A percentile compares a stretch with the other conserved stretches of the same genome.
Evolutionary conservation across 2,888 invertebrate genomes (phyloP).

Genomic region (Pharmacophagus antenor): DNA sequence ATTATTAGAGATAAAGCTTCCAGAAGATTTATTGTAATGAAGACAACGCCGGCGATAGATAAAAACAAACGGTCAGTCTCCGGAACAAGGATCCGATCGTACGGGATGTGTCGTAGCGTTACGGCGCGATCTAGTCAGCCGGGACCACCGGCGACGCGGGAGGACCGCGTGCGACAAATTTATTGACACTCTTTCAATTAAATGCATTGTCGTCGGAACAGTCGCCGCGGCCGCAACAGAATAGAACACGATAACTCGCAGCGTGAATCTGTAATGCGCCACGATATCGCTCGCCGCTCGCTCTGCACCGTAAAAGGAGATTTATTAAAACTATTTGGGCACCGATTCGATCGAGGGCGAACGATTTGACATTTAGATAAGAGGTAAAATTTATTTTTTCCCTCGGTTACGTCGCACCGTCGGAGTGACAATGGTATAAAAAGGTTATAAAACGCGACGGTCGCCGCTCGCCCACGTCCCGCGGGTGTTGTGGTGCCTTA

Average conservation of each 20-base stretch:
- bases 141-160: slow-evolving; percentile 72
- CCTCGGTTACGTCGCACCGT: slow-evolving; percentile 64
- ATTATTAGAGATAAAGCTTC: slow-evolving; percentile 62
- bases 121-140: slow-evolving; percentile 58
- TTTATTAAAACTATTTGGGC: slow-evolving; percentile 81
- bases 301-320: slow-evolving; percentile 77
- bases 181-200: slow-evolving; percentile 81
- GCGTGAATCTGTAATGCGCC: slow-evolving; percentile 69
- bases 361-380: slow-evolving; percentile 82
- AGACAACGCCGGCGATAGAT: slow-evolving; percentile 68
- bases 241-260: slow-evolving; percentile 76
- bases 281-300: slow-evolving; percentile 66
- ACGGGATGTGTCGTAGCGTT: slow-evolving; percentile 56
- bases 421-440: slow-evolving; percentile 79
- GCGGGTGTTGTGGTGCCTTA: slow-evolving; percentile 65
- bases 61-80: slow-evolving; percentile 66
- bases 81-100: slow-evolving; percentile 64
- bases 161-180: slow-evolving; percentile 69
- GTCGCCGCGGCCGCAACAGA: slow-evolving; percentile 72
- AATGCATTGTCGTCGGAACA: slow-evolving; percentile 74
- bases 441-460: slow-evolving; percentile 78
- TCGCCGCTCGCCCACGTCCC: slow-evolving; percentile 72
- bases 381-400: slow-evolving; percentile 78
- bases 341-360: slow-evolving; percentile 80
- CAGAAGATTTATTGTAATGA: slow-evolving; percentile 69